Evolutionary conservation across 2,888 invertebrate genomes (phyloP).

Genomic region (Agelastica alni): DNA sequence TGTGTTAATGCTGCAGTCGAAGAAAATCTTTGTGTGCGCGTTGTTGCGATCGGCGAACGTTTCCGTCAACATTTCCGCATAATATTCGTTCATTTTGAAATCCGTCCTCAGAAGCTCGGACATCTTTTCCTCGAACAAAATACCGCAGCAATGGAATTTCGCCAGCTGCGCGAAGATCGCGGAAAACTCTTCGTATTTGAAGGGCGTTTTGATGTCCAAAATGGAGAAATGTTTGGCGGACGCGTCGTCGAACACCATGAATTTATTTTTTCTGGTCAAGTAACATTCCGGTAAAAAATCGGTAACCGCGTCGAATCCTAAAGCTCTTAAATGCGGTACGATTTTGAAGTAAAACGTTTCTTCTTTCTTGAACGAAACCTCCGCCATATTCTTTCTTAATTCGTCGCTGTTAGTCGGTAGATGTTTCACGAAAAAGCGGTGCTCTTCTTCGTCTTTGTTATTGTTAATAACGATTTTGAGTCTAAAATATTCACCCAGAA

Average conservation of each 20-base stretch:
- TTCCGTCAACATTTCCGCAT: constrained; percentile 36
- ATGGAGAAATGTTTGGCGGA: constrained; percentile 26
- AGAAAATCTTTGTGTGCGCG: not conserved
- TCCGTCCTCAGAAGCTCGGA: constrained; percentile 30
- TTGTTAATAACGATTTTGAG: constrained; percentile 28
- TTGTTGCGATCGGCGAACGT: constrained; percentile 16
- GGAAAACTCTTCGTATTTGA: constrained; percentile 37
- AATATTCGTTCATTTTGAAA: constrained; percentile 43
- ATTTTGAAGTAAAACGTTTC: constrained; percentile 53
- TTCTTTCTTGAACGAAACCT: constrained; percentile 40
- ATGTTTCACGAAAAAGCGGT: constrained; percentile 41
- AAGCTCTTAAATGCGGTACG: constrained; percentile 49
- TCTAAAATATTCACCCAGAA: constrained; percentile 43
- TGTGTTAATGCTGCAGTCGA: not conserved
- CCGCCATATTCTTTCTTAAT: constrained; percentile 27
- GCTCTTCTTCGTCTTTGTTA: constrained; percentile 19
- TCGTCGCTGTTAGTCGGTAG: constrained; percentile 35
- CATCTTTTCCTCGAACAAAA: constrained; percentile 47
- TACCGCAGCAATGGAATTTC: constrained; percentile 44
- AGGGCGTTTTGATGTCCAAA: constrained; percentile 20
- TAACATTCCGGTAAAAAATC: constrained; percentile 50
- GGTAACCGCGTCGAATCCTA: constrained; percentile 35
- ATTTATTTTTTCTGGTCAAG: constrained; percentile 45
- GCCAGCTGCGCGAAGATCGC: constrained; percentile 41
- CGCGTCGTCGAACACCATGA: constrained; percentile 54